These are phyloP conservation scores for Brachypterus glaber DNA, from an alignment of 2,888 invertebrate species.

Conservation along the genomic window DNA sequence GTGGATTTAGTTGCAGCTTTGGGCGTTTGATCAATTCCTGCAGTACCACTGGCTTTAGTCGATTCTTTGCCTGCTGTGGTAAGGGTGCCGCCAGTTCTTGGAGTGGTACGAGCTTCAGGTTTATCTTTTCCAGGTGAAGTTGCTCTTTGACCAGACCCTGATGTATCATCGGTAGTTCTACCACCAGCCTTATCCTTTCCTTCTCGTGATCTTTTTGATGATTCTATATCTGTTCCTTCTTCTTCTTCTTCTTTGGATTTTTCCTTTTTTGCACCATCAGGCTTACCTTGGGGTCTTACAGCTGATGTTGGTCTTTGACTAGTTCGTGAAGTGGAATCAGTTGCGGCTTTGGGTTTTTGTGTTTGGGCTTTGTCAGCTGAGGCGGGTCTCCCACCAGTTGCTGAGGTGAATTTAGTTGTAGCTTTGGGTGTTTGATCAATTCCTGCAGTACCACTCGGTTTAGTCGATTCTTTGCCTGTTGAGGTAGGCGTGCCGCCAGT, in stretches of 20 bases:
- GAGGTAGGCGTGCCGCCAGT: not conserved
- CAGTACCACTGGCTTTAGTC: not conserved
- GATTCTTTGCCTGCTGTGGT: not conserved
- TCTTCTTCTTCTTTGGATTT: constrained; percentile 2
- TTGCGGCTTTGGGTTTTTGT: constrained; percentile 2
- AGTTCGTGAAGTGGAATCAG: not conserved
- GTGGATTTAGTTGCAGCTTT: too few species aligned
- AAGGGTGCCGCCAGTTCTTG: not conserved
- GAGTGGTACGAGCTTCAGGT: not conserved
- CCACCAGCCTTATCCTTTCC: not conserved
- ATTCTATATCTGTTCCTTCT: not conserved
- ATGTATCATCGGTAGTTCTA: not conserved
- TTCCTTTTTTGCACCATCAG: not conserved
- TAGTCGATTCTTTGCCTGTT: not conserved
- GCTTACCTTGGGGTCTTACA: not conserved
- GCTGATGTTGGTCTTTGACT: not conserved
- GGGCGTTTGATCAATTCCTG: not conserved
- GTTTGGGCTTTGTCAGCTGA: constrained; percentile 1
- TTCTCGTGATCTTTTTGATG: not conserved
- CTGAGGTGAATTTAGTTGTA: not conserved
- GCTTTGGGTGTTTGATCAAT: not conserved
- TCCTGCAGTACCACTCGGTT: not conserved
- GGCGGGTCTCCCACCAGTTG: not conserved
- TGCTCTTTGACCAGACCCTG: not conserved
- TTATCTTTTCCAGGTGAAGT: not conserved